Evolutionary conservation across 2,797 vertebrate genomes (phyloP).

Genomic region (Tragelaphus eurycerus): DNA sequence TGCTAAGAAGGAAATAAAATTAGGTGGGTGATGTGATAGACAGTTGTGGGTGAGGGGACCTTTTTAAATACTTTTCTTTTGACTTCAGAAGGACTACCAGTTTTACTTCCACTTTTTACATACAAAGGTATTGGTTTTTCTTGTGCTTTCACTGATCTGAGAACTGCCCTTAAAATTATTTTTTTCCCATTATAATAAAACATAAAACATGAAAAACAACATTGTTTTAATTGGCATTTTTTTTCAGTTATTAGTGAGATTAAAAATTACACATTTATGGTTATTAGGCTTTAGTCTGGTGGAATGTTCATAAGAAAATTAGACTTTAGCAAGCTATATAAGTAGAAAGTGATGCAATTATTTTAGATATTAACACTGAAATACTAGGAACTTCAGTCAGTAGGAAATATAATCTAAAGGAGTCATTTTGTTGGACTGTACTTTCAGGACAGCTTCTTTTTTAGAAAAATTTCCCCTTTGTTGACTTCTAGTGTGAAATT

Average conservation of each 20-base stretch:
- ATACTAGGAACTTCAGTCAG: not conserved
- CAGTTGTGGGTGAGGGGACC: not conserved
- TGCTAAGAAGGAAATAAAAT: not conserved
- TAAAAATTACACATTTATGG: not conserved
- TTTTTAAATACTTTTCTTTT: not conserved
- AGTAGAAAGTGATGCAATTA: not conserved
- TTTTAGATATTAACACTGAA: not conserved
- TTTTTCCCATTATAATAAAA: not conserved
- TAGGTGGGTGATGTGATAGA: not conserved
- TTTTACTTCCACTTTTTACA: not conserved
- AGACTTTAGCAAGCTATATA: not conserved
- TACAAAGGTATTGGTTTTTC: not conserved
- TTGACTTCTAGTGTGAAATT: conserved; percentile 34
- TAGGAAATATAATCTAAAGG: conserved; percentile 1
- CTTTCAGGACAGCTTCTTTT: not conserved
- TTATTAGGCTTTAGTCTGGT: not conserved
- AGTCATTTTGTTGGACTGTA: not conserved
- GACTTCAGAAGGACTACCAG: not conserved
- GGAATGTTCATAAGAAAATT: conserved; percentile 10
- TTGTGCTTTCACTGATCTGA: not conserved
- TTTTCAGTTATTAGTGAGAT: conserved; percentile 20
- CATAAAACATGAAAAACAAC: not conserved
- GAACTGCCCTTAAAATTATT: not conserved
- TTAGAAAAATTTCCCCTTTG: not conserved
- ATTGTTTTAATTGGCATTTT: conserved; percentile 13